These are phyloP conservation scores for Margarornis squamiger DNA, from an alignment of 2,797 vertebrate species.

Conservation along the genomic window DNA sequence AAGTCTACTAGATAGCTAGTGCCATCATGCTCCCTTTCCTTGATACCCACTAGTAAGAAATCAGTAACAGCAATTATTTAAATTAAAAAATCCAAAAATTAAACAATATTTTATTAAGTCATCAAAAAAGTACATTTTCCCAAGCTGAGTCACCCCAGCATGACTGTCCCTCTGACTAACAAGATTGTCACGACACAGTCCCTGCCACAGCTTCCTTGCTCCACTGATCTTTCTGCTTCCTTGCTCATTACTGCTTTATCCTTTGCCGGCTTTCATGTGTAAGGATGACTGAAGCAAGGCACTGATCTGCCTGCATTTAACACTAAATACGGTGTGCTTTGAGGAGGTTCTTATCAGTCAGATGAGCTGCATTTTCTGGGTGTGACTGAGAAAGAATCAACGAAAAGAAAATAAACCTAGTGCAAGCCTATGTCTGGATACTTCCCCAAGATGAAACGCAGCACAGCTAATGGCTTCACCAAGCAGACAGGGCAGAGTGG, in stretches of 20 bases:
- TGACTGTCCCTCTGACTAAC: conserved; percentile 43
- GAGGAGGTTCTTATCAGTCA: accelerated
- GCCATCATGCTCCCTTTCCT: background rate
- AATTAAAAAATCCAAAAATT: background rate
- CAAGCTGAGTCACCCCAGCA: conserved; percentile 6
- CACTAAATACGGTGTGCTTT: background rate
- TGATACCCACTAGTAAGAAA: background rate
- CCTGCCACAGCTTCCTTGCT: background rate
- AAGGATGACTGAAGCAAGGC: accelerated
- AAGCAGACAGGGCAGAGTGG: background rate
- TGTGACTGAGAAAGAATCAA: background rate
- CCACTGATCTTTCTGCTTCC: background rate
- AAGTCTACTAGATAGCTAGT: background rate
- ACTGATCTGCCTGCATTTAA: background rate
- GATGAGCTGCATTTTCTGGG: background rate
- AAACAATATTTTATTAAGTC: background rate
- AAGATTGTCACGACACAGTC: background rate
- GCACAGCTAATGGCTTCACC: background rate
- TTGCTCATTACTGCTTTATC: background rate
- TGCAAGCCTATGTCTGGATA: background rate
- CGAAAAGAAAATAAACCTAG: background rate
- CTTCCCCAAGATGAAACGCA: background rate
- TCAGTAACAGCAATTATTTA: background rate
- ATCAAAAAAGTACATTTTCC: background rate
- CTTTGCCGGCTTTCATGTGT: background rate